phyloP scores from a whole-genome alignment of 1,140 invertebrate genomes.

The Xylocopa sonorina region DNA sequence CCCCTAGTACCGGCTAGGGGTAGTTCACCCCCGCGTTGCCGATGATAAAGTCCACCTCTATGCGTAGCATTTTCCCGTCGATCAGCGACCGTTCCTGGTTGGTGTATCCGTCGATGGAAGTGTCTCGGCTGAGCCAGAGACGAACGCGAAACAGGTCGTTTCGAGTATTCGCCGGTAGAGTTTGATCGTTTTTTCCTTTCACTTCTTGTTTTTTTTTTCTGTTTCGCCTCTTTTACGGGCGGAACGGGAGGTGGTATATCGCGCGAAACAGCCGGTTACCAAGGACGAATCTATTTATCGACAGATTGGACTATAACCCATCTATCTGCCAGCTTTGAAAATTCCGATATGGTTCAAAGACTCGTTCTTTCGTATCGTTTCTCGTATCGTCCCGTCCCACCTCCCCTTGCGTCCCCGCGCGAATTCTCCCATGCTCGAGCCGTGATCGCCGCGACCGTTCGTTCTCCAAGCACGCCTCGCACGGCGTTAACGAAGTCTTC shows the following conservation, averaged over 20 bases:
- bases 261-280: neutral
- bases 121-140: neutral
- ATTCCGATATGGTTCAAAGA: neutral
- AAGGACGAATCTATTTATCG: constrained; percentile 36
- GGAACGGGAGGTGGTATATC: neutral
- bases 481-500: neutral
- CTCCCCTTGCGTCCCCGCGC: neutral
- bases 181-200: neutral
- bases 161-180: constrained; percentile 14
- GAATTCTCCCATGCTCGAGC: constrained; percentile 3
- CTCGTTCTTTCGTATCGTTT: constrained; percentile 1
- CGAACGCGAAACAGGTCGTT: neutral
- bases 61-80: constrained; percentile 11
- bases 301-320: neutral
- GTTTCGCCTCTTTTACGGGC: neutral
- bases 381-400: constrained; percentile 16
- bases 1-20: constrained; percentile 7
- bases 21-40: constrained; percentile 19
- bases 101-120: neutral
- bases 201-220: too few species aligned
- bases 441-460: neutral
- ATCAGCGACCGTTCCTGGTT: neutral
- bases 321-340: neutral
- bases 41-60: constrained; percentile 16
- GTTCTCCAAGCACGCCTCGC: neutral